Base-by-base conservation (phyloP, 2,797 vertebrate species). In the Urocyon cinereoargenteus region DNA sequence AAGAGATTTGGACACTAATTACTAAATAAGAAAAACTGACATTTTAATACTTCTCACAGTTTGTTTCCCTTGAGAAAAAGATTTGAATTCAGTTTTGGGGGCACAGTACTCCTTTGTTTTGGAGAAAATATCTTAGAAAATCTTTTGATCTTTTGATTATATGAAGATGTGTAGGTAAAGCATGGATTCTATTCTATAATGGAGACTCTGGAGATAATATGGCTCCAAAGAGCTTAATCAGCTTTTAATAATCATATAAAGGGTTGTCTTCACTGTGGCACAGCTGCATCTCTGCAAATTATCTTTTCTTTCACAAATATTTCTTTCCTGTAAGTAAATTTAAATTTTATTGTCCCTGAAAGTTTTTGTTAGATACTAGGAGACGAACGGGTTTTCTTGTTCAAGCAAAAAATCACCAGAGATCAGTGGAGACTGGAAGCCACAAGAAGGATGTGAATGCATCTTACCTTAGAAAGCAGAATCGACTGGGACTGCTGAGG, bases 271-370 rank as follows among this genome's bases (percentile, higher is more conserved):
- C 34, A 51, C 8, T 59, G 55, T 5, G 45, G 31, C 49, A 92
- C 28, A 31, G 36, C 1, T 36, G 19, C 40, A 55, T 34, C 31
- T 86, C 86, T 66, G n/a, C 34, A 93, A 72, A 62, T 88, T 49
- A 64, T 55, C n/a, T 88, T 95, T 95, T 78, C 59, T 66, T 92
- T 88, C 49, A 72, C 40, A 73, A 87, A 45, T 57, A 93, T 78
- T 64, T 91, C 11, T 77, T 83, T 40, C 79, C 28, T 86, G 7
- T 92, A 78, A 92, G 34, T 70, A 28, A 31, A 64, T 91, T 97
- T 68, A 62, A 83, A 51, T 57, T 79, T 10, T 13, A 90, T 90
- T 84, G 49, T 55, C 78, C 45, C 77, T 78, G 21, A 59, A 95
- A 61, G 5, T 75, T 79, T 87, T 64, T 70, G 34, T 92, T 93